Conservation (phyloP, 2,797 vertebrate genomes). For the Eutrigla gurnardus region DNA sequence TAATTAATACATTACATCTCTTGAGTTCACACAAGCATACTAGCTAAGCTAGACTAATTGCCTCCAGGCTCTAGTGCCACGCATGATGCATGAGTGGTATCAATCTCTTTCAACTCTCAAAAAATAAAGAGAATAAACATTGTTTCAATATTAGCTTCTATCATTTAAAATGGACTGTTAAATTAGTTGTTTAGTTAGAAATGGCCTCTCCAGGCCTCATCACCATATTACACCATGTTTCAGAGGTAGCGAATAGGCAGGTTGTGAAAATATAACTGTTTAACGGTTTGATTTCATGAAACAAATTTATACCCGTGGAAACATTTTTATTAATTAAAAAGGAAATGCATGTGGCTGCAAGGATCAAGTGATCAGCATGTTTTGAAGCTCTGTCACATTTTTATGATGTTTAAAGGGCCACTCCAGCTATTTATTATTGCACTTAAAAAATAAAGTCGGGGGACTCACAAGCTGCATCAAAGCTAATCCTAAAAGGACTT, state of each 20-base stretch:
- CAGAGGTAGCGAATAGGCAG: slow-evolving; percentile 7
- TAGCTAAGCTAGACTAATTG: background rate
- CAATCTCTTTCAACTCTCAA: background rate
- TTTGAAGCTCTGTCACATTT: background rate
- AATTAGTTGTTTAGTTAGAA: background rate
- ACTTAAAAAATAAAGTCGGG: background rate
- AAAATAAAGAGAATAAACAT: background rate
- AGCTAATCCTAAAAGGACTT: too few relatives aligned
- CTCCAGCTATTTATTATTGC: background rate
- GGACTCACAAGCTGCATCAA: too few relatives aligned
- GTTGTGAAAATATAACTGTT: background rate
- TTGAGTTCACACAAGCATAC: background rate
- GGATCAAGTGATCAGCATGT: background rate
- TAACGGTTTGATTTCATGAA: background rate
- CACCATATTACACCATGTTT: background rate
- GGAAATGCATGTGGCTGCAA: background rate
- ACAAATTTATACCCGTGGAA: background rate
- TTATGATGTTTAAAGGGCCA: background rate
- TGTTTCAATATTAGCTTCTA: too few relatives aligned
- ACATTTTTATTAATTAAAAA: background rate
- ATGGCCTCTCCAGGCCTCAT: background rate
- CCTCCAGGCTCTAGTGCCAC: background rate
- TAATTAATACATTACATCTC: background rate
- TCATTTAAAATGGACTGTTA: background rate
- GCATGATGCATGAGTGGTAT: background rate